phyloP scores from a whole-genome alignment of 1,140 invertebrate genomes.

The Helicorthomorpha holstii region DNA sequence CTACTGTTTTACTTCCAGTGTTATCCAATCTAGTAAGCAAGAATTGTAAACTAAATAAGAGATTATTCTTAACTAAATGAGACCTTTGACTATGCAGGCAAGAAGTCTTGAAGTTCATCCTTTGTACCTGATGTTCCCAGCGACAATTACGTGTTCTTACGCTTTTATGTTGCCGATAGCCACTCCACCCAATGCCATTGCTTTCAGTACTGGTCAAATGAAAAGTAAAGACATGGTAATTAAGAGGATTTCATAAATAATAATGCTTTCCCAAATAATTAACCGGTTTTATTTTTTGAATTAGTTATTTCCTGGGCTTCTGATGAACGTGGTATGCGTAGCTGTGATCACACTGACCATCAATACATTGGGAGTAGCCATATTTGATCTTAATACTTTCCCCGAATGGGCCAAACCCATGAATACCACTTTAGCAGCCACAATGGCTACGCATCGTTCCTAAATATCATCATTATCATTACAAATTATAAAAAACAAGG shows the following conservation, averaged over 20 bases:
- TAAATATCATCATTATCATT: too few relatives aligned
- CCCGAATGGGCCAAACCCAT: constrained; percentile 27
- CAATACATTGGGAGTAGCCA: constrained; percentile 40
- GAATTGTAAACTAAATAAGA: neutral
- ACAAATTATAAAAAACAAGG: too few relatives aligned
- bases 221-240: constrained; percentile 17
- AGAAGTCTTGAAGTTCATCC: constrained; percentile 42
- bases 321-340: constrained; percentile 57
- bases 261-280: too few relatives aligned
- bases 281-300: neutral
- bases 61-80: neutral
- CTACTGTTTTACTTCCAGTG: constrained; percentile 66
- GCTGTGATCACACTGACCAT: constrained; percentile 44
- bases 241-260: too few relatives aligned
- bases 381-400: constrained; percentile 36
- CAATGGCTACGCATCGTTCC: neutral
- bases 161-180: constrained; percentile 60
- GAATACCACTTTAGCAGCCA: neutral
- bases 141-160: constrained; percentile 56
- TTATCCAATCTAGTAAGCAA: constrained; percentile 50
- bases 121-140: constrained; percentile 69
- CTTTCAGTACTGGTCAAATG: constrained; percentile 37
- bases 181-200: constrained; percentile 87
- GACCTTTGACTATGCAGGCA: constrained; percentile 23
- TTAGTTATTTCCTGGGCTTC: constrained; percentile 39